phyloP scores from a whole-genome alignment of 2,113 vertebrate genomes.

The Leucoraja erinaceus region DNA sequence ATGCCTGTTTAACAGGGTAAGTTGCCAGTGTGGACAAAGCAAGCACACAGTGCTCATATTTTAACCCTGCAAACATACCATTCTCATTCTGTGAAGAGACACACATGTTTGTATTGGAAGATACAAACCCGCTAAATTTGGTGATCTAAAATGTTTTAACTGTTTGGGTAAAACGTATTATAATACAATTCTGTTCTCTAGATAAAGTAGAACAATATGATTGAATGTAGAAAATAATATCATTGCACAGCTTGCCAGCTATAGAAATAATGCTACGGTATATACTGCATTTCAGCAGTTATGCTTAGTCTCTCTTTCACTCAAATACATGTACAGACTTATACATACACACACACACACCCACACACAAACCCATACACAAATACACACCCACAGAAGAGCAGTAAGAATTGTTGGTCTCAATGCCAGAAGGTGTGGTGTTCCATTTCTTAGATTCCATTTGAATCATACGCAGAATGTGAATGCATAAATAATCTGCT shows the following conservation, averaged over 20 bases:
- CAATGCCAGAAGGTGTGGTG: background rate
- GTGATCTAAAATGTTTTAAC: background rate
- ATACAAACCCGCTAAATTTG: background rate
- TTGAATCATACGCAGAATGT: background rate
- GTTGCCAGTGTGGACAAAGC: background rate
- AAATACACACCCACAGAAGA: background rate
- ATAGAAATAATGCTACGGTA: background rate
- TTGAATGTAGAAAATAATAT: background rate
- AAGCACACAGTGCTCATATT: background rate
- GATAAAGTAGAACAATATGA: background rate
- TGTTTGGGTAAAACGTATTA: background rate
- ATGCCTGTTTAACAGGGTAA: background rate
- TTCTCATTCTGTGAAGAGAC: background rate
- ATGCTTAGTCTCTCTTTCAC: background rate
- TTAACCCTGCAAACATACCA: background rate
- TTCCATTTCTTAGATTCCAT: background rate
- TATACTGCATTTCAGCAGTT: background rate
- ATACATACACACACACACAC: background rate
- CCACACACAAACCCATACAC: background rate
- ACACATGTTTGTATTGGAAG: background rate
- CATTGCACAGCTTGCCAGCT: background rate
- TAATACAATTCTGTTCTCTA: background rate
- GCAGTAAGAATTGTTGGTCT: background rate
- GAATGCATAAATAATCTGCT: slow-evolving; percentile 17
- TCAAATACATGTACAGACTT: background rate